These are phyloP conservation scores for Mystacides longicornis DNA, from an alignment of 2,888 invertebrate genomes.

Conservation along the genomic window DNA sequence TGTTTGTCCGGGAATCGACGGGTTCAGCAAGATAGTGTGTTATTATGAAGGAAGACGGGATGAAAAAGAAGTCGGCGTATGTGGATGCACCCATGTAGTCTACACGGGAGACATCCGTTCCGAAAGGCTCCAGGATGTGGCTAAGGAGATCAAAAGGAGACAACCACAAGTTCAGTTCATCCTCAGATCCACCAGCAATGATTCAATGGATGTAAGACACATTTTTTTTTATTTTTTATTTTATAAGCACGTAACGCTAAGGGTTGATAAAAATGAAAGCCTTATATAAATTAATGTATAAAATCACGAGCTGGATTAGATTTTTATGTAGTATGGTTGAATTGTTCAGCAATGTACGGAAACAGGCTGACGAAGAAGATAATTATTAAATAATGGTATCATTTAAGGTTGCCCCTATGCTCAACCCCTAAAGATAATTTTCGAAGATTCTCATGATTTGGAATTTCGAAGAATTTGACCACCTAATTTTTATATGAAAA, in stretches of 20 bases:
- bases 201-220: conserved; percentile 49
- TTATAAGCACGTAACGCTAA: background rate
- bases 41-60: conserved; percentile 39
- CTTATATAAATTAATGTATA: too few relatives aligned
- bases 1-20: conserved; percentile 26
- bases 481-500: too few relatives aligned
- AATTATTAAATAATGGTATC: too few relatives aligned
- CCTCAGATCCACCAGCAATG: conserved; percentile 47
- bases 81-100: conserved; percentile 44
- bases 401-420: too few relatives aligned
- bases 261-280: too few relatives aligned
- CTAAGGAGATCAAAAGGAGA: conserved; percentile 45
- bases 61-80: conserved; percentile 35
- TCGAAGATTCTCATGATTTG: too few relatives aligned
- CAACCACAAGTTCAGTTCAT: conserved; percentile 49
- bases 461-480: too few relatives aligned
- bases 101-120: conserved; percentile 43
- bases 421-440: too few relatives aligned
- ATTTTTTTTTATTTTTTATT: background rate
- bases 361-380: too few relatives aligned
- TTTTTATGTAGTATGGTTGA: too few relatives aligned
- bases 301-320: too few relatives aligned
- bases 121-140: conserved; percentile 38
- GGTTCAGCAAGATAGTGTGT: conserved; percentile 44
- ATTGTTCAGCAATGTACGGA: too few relatives aligned